These are phyloP conservation scores for Lacerta agilis DNA, from an alignment of 2,797 vertebrate genomes.

Conservation along the genomic window DNA sequence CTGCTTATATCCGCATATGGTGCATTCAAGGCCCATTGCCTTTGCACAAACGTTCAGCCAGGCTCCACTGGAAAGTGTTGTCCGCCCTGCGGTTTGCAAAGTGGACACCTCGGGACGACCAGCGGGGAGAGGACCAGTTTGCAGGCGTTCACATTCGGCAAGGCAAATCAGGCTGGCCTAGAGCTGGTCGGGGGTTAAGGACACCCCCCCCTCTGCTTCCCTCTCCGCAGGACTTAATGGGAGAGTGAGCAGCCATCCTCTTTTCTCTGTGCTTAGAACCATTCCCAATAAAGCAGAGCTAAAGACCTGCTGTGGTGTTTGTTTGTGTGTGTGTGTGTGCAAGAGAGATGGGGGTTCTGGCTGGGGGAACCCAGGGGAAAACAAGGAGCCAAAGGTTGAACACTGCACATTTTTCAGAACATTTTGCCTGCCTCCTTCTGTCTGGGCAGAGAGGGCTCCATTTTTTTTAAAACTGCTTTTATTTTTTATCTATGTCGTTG, in stretches of 20 bases:
- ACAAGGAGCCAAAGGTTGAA: neutral
- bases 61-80: too few species aligned
- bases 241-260: conserved; percentile 56
- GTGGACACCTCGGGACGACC: neutral
- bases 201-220: conserved; percentile 12
- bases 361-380: neutral
- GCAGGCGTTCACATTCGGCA: neutral
- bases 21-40: conserved; percentile 6
- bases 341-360: too few species aligned
- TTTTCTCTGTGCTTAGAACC: conserved; percentile 65
- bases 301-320: conserved; percentile 52
- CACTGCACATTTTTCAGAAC: neutral
- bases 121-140: neutral
- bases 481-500: too few species aligned
- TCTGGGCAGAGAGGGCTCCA: too few species aligned
- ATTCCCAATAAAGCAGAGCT: conserved; percentile 58
- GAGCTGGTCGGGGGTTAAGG: conserved; percentile 60
- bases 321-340: neutral
- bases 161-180: neutral
- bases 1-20: neutral
- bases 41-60: neutral
- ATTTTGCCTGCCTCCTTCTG: too few species aligned
- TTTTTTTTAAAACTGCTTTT: too few species aligned
- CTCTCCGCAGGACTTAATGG: conserved; percentile 59
- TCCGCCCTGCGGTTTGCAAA: neutral